phyloP scores from a whole-genome alignment of 2,888 invertebrate species.

The Ophion obscuratus region DNA sequence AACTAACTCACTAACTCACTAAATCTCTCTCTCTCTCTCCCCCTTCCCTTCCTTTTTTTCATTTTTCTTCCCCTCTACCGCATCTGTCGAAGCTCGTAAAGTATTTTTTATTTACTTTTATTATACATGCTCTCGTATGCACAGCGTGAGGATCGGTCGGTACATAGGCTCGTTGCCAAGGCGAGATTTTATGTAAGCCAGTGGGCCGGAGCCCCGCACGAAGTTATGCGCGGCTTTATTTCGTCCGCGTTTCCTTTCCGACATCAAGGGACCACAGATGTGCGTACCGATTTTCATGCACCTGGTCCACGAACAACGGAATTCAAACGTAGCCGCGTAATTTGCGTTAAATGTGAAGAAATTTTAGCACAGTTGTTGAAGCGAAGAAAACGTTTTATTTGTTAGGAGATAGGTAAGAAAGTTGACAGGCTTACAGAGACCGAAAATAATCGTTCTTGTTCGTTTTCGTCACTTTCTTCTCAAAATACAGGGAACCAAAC shows the following conservation, averaged over 20 bases:
- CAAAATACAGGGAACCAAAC: no score
- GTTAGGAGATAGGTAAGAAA: no score
- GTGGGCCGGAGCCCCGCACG: conserved; percentile 70
- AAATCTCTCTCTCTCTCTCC: neutral
- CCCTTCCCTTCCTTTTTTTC: neutral
- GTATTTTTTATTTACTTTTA: conserved; percentile 40
- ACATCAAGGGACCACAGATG: conserved; percentile 1
- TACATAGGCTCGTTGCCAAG: conserved; percentile 48
- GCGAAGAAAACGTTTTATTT: no score
- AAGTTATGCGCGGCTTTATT: conserved; percentile 44
- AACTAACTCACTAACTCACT: no score
- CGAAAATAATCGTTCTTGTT: no score
- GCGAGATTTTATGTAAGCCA: conserved; percentile 76
- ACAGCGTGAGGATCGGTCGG: conserved; percentile 31
- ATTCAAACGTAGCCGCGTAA: neutral
- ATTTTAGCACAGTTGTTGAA: no score
- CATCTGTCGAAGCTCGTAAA: conserved; percentile 34
- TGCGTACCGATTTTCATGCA: conserved; percentile 20
- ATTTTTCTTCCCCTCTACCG: neutral
- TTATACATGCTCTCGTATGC: neutral
- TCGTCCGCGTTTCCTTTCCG: conserved; percentile 30
- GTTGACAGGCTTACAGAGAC: no score
- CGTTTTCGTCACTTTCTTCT: no score
- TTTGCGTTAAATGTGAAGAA: neutral
- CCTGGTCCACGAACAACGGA: neutral